A percentile compares a stretch with the other conserved stretches of the same genome.
These are phyloP conservation scores for Miniopterus natalensis DNA, from an alignment of 2,113 vertebrate genomes.

Conservation along the genomic window DNA sequence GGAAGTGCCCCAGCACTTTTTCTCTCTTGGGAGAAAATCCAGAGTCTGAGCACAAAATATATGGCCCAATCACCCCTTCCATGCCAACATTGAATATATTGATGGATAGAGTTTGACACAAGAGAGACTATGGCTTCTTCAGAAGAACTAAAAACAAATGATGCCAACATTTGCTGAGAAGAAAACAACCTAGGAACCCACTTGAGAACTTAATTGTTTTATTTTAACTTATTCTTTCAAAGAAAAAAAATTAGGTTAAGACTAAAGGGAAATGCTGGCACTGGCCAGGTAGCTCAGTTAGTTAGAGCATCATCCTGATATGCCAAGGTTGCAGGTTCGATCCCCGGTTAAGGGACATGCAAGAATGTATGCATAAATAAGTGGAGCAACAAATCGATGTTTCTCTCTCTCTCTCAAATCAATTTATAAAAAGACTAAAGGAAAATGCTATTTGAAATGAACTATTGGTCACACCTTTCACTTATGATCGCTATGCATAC, in stretches of 20 bases:
- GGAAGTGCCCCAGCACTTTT: background rate
- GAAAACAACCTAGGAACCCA: background rate
- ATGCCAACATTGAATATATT: background rate
- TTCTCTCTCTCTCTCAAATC: background rate
- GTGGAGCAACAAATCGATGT: background rate
- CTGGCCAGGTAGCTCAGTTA: background rate
- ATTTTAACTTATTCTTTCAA: slow-evolving; percentile 41
- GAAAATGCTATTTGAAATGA: background rate
- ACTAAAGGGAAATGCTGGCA: background rate
- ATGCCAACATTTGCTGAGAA: background rate
- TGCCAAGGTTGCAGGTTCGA: background rate
- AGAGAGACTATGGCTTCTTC: background rate
- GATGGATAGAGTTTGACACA: background rate
- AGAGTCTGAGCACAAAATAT: background rate
- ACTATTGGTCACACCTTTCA: background rate
- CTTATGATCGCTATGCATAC: background rate
- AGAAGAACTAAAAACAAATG: slow-evolving; percentile 33
- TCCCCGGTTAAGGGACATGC: background rate
- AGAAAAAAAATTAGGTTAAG: background rate
- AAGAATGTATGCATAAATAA: background rate
- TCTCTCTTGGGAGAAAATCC: background rate
- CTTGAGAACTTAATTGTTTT: background rate
- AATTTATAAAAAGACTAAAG: background rate
- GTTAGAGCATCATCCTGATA: background rate
- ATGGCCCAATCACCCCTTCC: background rate